phyloP scores from a whole-genome alignment of 2,888 invertebrate genomes.

The Augiades crinisus region DNA sequence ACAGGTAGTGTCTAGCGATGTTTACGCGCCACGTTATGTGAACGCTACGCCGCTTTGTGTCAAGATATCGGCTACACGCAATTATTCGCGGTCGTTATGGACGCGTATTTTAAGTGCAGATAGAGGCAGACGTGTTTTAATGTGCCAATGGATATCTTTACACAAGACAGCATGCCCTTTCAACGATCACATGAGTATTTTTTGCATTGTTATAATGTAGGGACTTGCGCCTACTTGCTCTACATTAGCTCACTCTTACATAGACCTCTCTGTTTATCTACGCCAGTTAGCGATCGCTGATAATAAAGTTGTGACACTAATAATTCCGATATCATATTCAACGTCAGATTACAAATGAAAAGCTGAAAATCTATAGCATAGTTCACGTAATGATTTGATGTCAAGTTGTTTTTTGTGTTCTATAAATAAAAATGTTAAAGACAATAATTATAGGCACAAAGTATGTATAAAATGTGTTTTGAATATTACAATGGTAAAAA shows the following conservation, averaged over 20 bases:
- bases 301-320: background rate
- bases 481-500: too few species aligned
- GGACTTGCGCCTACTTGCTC: background rate
- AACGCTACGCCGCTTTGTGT: slow-evolving; percentile 49
- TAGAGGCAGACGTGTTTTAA: background rate
- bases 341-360: too few species aligned
- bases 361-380: too few species aligned
- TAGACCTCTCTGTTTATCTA: slow-evolving; percentile 2
- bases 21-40: slow-evolving; percentile 41
- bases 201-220: background rate
- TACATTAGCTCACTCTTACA: background rate
- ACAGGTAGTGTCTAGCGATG: slow-evolving; percentile 62
- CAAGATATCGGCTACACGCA: slow-evolving; percentile 44
- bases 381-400: too few species aligned
- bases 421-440: too few species aligned
- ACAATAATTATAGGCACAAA: too few species aligned
- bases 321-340: background rate
- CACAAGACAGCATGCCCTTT: background rate
- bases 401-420: too few species aligned
- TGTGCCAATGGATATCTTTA: slow-evolving; percentile 2
- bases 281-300: slow-evolving; percentile 4
- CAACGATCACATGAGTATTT: background rate
- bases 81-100: slow-evolving; percentile 54
- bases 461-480: too few species aligned
- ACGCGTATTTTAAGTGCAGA: slow-evolving; percentile 44